Evolutionary conservation across 2,888 invertebrate species (phyloP).

Genomic region (Heliothis peltigera): DNA sequence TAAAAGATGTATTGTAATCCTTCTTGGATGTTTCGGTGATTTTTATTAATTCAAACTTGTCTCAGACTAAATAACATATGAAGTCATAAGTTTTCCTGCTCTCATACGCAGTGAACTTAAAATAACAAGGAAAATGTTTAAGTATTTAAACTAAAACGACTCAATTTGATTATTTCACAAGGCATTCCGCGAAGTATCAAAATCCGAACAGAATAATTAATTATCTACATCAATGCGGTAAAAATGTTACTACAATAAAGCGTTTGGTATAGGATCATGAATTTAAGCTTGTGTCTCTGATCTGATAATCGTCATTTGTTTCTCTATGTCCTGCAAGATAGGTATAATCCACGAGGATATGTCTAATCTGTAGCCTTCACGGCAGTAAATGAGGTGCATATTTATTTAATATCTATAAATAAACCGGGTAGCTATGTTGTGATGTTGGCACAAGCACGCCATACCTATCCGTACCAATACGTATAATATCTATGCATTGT

Average conservation of each 20-base stretch:
- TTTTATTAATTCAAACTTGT: not conserved
- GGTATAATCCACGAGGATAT: slow-evolving; percentile 23
- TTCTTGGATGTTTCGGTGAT: too few species aligned
- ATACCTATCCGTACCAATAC: slow-evolving; percentile 60
- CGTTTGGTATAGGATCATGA: not conserved
- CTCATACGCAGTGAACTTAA: slow-evolving; percentile 11
- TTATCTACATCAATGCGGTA: too few species aligned
- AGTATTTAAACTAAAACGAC: slow-evolving; percentile 1
- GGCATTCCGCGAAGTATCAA: slow-evolving; percentile 35
- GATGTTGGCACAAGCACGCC: slow-evolving; percentile 52
- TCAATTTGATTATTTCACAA: slow-evolving; percentile 13
- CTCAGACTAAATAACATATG: not conserved
- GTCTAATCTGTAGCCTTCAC: slow-evolving; percentile 40
- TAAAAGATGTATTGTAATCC: too few species aligned
- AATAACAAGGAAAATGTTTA: slow-evolving; percentile 38
- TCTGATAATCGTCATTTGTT: not conserved
- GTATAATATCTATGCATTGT: slow-evolving; percentile 78
- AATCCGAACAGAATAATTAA: slow-evolving; percentile 14
- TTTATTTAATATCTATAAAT: slow-evolving; percentile 62
- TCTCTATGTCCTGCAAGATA: not conserved
- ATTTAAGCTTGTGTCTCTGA: not conserved
- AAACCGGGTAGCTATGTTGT: slow-evolving; percentile 53
- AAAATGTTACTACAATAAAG: too few species aligned
- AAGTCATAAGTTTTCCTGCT: slow-evolving; percentile 18
- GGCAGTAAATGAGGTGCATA: slow-evolving; percentile 43